Conservation (phyloP, 1,140 invertebrate species). For the Phocides pigmalion region DNA sequence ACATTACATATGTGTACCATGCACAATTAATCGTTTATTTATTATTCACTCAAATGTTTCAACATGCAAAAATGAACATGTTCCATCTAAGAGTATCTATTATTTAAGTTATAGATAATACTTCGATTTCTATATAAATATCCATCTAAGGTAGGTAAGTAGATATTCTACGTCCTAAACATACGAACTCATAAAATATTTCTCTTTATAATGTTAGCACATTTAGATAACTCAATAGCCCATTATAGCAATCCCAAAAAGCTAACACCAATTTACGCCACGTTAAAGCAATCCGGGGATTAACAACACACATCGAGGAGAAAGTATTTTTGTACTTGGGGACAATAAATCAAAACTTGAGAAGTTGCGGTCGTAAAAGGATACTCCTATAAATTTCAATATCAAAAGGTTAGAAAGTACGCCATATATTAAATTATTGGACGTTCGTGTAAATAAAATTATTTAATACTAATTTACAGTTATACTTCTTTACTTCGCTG, state of each 20-base stretch:
- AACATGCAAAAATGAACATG: too few species aligned
- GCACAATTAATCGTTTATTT: too few species aligned
- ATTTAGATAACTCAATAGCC: slow-evolving; percentile 23
- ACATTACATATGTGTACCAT: too few species aligned
- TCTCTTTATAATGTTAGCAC: slow-evolving; percentile 15
- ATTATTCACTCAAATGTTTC: too few species aligned
- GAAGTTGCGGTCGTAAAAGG: slow-evolving; percentile 6
- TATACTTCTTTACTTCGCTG: too few species aligned
- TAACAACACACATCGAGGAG: slow-evolving; percentile 17
- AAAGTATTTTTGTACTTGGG: slow-evolving; percentile 19
- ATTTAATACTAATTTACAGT: too few species aligned
- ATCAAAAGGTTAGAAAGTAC: background rate
- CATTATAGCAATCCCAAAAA: slow-evolving; percentile 23
- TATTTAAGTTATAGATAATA: too few species aligned
- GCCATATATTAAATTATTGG: background rate
- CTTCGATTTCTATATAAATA: slow-evolving; percentile 29
- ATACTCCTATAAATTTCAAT: slow-evolving; percentile 24
- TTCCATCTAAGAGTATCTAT: too few species aligned
- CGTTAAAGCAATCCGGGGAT: slow-evolving; percentile 18
- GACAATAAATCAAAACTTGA: slow-evolving; percentile 21
- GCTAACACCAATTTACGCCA: slow-evolving; percentile 21
- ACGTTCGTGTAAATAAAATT: too few species aligned
- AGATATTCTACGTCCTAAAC: background rate
- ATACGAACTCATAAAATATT: slow-evolving; percentile 7
- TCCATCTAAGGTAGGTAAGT: slow-evolving; percentile 45